A percentile compares a stretch with the other conserved stretches of the same genome.
These are phyloP conservation scores for Sebastes minor DNA, from an alignment of 2,797 vertebrate species.

Conservation along the genomic window DNA sequence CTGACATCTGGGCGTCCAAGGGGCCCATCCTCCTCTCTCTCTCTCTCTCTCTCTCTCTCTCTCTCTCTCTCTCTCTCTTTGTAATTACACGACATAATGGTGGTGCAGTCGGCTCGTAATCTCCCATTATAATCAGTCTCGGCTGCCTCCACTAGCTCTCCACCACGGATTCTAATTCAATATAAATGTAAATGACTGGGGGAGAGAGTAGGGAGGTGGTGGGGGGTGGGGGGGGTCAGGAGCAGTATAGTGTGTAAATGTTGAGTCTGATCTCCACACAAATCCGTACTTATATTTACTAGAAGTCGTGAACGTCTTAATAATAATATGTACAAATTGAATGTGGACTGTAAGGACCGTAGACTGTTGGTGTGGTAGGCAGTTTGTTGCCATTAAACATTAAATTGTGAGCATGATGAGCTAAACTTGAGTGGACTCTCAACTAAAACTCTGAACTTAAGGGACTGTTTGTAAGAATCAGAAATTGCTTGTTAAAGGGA, in stretches of 20 bases:
- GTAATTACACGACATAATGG: conserved; percentile 81
- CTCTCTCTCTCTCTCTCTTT: conserved; percentile 38
- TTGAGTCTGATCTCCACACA: conserved; percentile 49
- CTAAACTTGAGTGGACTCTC: background rate
- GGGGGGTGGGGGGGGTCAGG: background rate
- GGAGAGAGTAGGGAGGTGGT: background rate
- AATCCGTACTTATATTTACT: conserved; percentile 34
- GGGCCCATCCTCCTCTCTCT: conserved; percentile 26
- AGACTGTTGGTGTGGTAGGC: background rate
- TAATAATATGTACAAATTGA: conserved; percentile 19
- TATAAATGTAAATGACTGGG: conserved; percentile 81
- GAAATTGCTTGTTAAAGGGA: too few species aligned
- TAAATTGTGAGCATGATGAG: background rate
- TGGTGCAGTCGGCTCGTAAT: conserved; percentile 75
- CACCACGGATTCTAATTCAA: conserved; percentile 78
- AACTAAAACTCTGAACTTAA: background rate
- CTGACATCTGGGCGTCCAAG: conserved; percentile 58
- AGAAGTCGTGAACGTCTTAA: conserved; percentile 17
- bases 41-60: conserved; percentile 19
- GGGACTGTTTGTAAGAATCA: too few species aligned
- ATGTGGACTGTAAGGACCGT: background rate
- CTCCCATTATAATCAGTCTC: conserved; percentile 80
- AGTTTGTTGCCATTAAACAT: background rate
- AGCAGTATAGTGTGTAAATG: conserved; percentile 57
- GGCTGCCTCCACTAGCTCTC: conserved; percentile 73